Evolutionary conservation across 2,113 vertebrate species (phyloP).

Genomic region (Cheilinus undulatus): DNA sequence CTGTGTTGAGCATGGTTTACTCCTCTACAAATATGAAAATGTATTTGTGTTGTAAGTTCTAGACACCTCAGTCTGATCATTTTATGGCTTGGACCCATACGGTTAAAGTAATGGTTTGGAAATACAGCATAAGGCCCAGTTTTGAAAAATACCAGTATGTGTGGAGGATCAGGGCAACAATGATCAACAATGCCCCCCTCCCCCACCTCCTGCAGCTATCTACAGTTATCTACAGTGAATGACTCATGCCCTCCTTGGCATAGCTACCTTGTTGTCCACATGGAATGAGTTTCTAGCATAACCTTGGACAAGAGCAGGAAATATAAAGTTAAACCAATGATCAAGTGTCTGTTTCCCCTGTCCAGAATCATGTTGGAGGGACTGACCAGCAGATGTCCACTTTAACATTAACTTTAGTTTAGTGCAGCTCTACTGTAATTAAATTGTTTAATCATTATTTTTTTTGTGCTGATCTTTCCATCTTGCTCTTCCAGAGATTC

Average conservation of each 20-base stretch:
- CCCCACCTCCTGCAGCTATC: conserved; percentile 57
- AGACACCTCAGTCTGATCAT: conserved; percentile 62
- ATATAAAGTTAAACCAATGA: conserved; percentile 35
- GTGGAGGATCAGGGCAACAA: conserved; percentile 59
- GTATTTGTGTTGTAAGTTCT: conserved; percentile 33
- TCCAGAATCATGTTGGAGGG: conserved; percentile 33
- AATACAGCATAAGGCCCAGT: conserved; percentile 74
- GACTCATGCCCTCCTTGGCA: conserved; percentile 42
- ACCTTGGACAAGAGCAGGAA: conserved; percentile 30
- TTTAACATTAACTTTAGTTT: conserved; percentile 33
- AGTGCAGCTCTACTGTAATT: not conserved
- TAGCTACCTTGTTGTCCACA: conserved; percentile 37
- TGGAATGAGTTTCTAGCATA: conserved; percentile 57
- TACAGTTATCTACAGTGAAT: conserved; percentile 75
- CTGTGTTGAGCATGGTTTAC: conserved; percentile 34
- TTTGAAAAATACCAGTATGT: conserved; percentile 63
- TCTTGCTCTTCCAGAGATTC: conserved; percentile 11
- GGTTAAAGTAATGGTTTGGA: conserved; percentile 83
- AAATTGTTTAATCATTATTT: not conserved
- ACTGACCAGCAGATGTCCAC: conserved; percentile 45
- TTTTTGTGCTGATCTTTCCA: conserved; percentile 24
- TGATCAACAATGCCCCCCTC: conserved; percentile 57
- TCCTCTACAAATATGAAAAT: conserved; percentile 43
- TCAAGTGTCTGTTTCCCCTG: conserved; percentile 21
- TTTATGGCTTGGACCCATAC: conserved; percentile 72